phyloP scores from a whole-genome alignment of 2,113 vertebrate species.

The Hippocampus mohnikei region DNA sequence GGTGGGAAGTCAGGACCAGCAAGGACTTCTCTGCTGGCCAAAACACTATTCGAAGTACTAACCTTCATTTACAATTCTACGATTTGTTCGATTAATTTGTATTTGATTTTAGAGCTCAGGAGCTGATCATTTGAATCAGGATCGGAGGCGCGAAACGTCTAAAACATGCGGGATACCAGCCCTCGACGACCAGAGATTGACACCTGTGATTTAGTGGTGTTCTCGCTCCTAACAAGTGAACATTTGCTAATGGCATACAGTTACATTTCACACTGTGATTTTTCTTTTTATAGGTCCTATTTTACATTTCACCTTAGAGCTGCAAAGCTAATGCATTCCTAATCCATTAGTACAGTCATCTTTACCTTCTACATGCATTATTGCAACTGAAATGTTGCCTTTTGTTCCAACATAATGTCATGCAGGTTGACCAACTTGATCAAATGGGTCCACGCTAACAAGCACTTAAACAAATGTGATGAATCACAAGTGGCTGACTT shows the following conservation, averaged over 20 bases:
- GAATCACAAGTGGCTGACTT: neutral
- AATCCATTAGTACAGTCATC: neutral
- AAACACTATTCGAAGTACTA: neutral
- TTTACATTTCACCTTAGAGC: neutral
- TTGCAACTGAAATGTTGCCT: neutral
- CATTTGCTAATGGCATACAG: neutral
- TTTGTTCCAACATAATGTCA: neutral
- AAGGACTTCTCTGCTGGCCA: neutral
- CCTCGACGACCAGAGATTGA: no score
- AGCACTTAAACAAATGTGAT: neutral
- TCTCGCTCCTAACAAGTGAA: neutral
- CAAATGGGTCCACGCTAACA: neutral
- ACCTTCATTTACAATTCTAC: no score
- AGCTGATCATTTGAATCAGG: no score
- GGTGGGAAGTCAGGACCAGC: neutral
- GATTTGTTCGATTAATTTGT: no score
- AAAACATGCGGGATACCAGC: no score
- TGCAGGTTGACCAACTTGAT: neutral
- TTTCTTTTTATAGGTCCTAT: neutral
- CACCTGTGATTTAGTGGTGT: no score
- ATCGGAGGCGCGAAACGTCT: no score
- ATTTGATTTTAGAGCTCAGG: no score
- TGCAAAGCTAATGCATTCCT: neutral
- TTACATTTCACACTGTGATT: neutral
- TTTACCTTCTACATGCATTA: neutral